A percentile compares a stretch with the other conserved stretches of the same genome.
Conservation (phyloP, 1,140 invertebrate genomes). For the Leptinotarsa lineolata region DNA sequence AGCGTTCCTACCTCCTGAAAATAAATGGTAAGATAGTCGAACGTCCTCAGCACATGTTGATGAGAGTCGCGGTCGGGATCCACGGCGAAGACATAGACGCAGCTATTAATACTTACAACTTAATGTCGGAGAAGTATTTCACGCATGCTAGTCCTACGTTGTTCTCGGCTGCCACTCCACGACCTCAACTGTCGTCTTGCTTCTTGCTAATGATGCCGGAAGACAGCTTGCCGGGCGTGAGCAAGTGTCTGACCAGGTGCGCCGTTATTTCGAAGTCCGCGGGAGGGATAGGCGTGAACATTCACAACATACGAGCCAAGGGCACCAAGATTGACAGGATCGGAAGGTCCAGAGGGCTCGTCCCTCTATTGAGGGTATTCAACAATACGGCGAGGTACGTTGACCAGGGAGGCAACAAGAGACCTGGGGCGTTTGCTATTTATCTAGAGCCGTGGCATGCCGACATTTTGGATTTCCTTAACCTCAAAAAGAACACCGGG, state of each 20-base stretch:
- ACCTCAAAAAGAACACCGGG: conserved; percentile 45
- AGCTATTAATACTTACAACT: conserved; percentile 96
- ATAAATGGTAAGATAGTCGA: conserved; percentile 94
- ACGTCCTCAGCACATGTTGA: conserved; percentile 97
- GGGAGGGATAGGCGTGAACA: conserved; percentile 95
- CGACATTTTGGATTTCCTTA: conserved; percentile 87
- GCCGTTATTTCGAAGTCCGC: conserved; percentile 96
- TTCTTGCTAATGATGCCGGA: conserved; percentile 94
- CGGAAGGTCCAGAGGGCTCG: conserved; percentile 91
- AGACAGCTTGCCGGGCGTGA: conserved; percentile 99
- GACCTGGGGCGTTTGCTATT: conserved; percentile 97
- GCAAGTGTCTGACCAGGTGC: conserved; percentile 91
- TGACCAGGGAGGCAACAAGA: conserved; percentile 97
- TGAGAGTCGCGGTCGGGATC: conserved; percentile 96
- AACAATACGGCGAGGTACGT: conserved; percentile 97
- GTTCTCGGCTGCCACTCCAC: conserved; percentile 91
- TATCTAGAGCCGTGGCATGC: conserved; percentile 99
- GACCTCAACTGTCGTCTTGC: conserved; percentile 94
- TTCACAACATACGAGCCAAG: conserved; percentile 93
- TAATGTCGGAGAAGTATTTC: conserved; percentile 94
- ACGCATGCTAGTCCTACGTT: conserved; percentile 98
- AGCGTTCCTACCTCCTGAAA: conserved; percentile 93
- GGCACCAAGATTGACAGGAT: conserved; percentile 93
- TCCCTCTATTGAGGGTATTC: conserved; percentile 95
- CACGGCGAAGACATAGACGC: conserved; percentile 92